Evolutionary conservation across 2,797 vertebrate species (phyloP).

Genomic region (Myotis daubentonii): DNA sequence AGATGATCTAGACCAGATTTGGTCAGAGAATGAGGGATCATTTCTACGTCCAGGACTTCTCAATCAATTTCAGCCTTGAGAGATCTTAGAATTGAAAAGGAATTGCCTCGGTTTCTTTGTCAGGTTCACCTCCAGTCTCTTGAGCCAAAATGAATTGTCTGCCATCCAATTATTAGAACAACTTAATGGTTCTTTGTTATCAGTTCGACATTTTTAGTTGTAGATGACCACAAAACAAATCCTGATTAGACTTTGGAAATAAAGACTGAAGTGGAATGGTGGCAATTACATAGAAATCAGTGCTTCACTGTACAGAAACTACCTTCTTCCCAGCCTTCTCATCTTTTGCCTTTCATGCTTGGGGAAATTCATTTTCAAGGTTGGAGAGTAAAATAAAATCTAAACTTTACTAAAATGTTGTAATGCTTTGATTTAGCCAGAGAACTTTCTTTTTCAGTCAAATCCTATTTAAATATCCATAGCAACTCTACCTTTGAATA

Average conservation of each 20-base stretch:
- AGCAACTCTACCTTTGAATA: slow-evolving; percentile 70
- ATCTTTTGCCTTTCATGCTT: slow-evolving; percentile 15
- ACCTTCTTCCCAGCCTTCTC: neutral
- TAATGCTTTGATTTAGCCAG: slow-evolving; percentile 54
- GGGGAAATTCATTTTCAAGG: slow-evolving; percentile 36
- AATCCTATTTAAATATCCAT: slow-evolving; percentile 69
- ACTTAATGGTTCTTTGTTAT: neutral
- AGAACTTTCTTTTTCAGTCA: slow-evolving; percentile 55
- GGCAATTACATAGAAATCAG: neutral
- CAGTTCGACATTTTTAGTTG: neutral
- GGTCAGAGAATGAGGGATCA: neutral
- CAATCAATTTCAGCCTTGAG: neutral
- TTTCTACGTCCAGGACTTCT: neutral
- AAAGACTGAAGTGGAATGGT: neutral
- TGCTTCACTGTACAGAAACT: neutral
- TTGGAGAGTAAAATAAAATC: slow-evolving; percentile 65
- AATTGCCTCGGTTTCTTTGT: neutral
- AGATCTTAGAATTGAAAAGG: slow-evolving; percentile 13
- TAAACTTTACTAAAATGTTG: slow-evolving; percentile 61
- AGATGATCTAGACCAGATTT: neutral
- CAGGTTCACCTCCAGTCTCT: neutral
- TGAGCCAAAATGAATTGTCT: slow-evolving; percentile 14
- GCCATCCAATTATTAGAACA: neutral
- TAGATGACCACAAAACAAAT: slow-evolving; percentile 13
- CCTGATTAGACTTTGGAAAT: neutral